Conservation (phyloP, 1,140 invertebrate species). For the Hydropsyche tenuis region DNA sequence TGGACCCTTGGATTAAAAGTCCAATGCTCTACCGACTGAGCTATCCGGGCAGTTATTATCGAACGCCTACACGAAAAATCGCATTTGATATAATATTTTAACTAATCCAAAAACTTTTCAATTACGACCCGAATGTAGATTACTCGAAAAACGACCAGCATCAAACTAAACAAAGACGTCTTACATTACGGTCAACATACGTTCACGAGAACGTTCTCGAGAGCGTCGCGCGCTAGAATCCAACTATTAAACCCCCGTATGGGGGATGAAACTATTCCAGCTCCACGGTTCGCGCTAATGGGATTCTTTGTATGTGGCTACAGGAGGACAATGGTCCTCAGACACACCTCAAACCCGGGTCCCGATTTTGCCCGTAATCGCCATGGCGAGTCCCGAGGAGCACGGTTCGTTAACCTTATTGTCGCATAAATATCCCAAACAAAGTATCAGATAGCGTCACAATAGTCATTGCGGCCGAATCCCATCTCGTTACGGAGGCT, state of each 20-base stretch:
- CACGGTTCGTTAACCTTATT: conserved; percentile 44
- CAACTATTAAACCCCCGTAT: no score
- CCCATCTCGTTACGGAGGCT: conserved; percentile 14
- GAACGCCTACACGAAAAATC: no score
- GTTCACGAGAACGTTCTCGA: no score
- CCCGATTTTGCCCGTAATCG: neutral
- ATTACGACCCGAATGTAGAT: no score
- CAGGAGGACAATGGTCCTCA: conserved; percentile 31
- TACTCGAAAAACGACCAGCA: no score
- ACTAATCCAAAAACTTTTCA: no score
- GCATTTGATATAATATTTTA: no score
- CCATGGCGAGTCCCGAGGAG: neutral
- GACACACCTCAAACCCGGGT: neutral
- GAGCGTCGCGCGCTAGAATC: no score
- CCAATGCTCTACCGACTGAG: conserved; percentile 81
- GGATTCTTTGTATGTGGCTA: conserved; percentile 37
- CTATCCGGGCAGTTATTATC: conserved; percentile 67
- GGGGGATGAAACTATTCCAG: conserved; percentile 20
- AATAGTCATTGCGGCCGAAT: conserved; percentile 27
- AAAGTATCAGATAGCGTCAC: conserved; percentile 37
- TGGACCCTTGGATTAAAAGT: conserved; percentile 81
- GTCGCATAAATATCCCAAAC: conserved; percentile 38
- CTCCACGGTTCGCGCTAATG: conserved; percentile 30
- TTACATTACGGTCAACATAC: no score
- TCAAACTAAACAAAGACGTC: no score